A percentile compares a stretch with the other conserved stretches of the same genome.
Conservation (phyloP, 2,113 vertebrate genomes). For the Lepus americanus region DNA sequence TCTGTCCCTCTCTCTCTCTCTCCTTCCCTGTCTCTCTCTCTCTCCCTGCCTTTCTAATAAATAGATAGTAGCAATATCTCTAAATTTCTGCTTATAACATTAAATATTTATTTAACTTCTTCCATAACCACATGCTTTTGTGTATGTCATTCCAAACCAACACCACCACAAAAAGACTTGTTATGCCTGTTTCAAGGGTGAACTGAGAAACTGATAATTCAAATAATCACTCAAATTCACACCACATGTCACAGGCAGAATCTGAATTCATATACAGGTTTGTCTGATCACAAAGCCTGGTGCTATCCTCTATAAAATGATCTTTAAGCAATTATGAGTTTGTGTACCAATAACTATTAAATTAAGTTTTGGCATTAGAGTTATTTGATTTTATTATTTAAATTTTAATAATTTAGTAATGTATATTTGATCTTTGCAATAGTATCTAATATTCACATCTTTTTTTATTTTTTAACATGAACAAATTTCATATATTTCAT, state of each 20-base stretch:
- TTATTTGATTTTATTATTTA: neutral
- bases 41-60: too few relatives aligned
- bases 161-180: neutral
- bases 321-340: neutral
- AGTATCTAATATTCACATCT: neutral
- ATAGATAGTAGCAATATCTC: neutral
- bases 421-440: neutral
- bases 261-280: neutral
- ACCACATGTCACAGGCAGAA: neutral
- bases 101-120: neutral
- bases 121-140: neutral
- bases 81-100: neutral
- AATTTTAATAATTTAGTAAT: neutral
- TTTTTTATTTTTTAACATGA: too few relatives aligned
- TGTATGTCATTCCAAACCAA: neutral
- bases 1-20: too few relatives aligned
- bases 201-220: neutral
- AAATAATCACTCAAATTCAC: neutral
- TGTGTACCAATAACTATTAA: neutral
- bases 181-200: neutral
- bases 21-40: too few relatives aligned
- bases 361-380: neutral
- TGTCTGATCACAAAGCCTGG: neutral
- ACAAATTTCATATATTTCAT: too few relatives aligned
- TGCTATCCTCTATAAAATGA: neutral